These are phyloP conservation scores for Physocephala rufipes DNA, from an alignment of 2,888 invertebrate species.

Conservation along the genomic window DNA sequence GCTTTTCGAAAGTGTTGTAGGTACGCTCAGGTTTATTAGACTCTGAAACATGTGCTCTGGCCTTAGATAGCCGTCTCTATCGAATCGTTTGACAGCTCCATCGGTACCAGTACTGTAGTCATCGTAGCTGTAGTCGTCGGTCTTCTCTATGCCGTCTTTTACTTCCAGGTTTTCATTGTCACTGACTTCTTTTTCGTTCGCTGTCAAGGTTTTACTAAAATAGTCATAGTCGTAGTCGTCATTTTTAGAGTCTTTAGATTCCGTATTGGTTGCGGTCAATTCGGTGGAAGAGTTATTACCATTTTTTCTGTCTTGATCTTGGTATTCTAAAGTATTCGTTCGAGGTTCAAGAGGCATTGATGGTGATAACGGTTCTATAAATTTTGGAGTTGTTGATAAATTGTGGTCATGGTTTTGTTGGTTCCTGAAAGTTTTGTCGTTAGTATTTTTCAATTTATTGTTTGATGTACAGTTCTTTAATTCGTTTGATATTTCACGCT, in stretches of 20 bases:
- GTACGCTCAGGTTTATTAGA: constrained; percentile 41
- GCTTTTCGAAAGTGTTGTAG: constrained; percentile 14
- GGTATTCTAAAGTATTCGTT: too few relatives aligned
- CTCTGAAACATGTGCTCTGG: constrained; percentile 56
- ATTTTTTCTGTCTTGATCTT: too few relatives aligned
- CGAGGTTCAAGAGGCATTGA: too few relatives aligned
- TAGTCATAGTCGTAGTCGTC: constrained; percentile 53
- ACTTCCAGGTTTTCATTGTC: constrained; percentile 44
- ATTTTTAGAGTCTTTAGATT: constrained; percentile 47
- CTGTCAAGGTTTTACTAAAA: constrained; percentile 46
- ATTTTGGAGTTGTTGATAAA: too few relatives aligned
- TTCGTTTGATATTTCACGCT: too few relatives aligned
- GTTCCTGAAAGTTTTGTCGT: too few relatives aligned
- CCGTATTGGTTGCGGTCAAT: constrained; percentile 32
- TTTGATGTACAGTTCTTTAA: too few relatives aligned
- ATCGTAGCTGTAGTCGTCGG: constrained; percentile 46
- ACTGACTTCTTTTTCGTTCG: constrained; percentile 14
- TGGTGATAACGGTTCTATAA: too few relatives aligned
- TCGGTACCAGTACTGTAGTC: constrained; percentile 47
- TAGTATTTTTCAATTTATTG: too few relatives aligned
- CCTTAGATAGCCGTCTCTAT: constrained; percentile 59
- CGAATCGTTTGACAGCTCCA: constrained; percentile 47
- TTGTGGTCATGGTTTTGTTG: too few relatives aligned
- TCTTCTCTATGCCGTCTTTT: constrained; percentile 38
- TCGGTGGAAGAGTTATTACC: too few relatives aligned